Evolutionary conservation across 2,113 vertebrate genomes (phyloP), one percentile per base, ranked within the genome.

Genomic region (Atractosteus spatula): DNA sequence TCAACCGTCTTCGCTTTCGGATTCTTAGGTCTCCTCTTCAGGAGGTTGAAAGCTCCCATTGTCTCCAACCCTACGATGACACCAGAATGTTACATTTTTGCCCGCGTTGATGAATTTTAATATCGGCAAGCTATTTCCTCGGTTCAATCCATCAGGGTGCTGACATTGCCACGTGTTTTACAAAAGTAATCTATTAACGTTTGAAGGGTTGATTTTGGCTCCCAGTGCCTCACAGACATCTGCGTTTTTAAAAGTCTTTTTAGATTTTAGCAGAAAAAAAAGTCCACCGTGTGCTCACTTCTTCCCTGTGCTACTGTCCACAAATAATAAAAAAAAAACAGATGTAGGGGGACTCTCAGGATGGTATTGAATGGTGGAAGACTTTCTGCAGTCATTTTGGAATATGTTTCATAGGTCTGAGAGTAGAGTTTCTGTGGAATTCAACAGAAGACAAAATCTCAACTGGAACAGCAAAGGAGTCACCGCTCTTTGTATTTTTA

Each of bases 151-250:
- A 64, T 75, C 78, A 73, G 42, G 63, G 55, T 17, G 47, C 3
- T 56, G 69, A 66, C 71, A 47, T 67, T 41, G 73, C 41, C 62
- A 66, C 55, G 55, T 55, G 54, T 67, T 77, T 79, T 79, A 44
- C 71, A 73, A 68, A 66, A 65, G 62, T 81, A 71, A 76, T 83
- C 75, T 79, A 79, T 67, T 57, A 76, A 81, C 77, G 80, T 81
- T 61, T 54, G 29, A 11, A 74, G 74, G 74, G 80, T 80, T 84
- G 78, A 80, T 81, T 79, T 84, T 80, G 80, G 80, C 82, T 79
- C 69, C 72, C 44, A 72, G 68, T 74, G 74, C 70, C 71, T 68
- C 76, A 65, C 71, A 74, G 81, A 77, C 77, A 82, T 85, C 79
- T 85, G 81, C 81, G 86, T 85, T 82, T 76, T 71, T 80, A 59